These are phyloP conservation scores for Sparidentex hasta DNA, from an alignment of 2,797 vertebrate species.

Conservation along the genomic window DNA sequence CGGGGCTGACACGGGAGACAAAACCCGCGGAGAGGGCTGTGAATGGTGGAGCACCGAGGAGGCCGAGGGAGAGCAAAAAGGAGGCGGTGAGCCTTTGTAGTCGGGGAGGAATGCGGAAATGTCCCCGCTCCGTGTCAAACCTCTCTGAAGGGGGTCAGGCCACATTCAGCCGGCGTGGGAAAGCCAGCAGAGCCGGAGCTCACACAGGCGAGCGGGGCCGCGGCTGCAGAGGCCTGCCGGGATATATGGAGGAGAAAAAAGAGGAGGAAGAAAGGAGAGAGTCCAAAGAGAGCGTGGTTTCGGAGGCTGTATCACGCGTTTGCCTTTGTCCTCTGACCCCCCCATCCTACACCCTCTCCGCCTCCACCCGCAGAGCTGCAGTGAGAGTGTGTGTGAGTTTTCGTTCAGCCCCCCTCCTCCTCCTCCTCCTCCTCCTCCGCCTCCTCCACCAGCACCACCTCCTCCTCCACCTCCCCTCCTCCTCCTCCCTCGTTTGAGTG, in stretches of 20 bases:
- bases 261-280: conserved; percentile 64
- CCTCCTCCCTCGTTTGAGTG: conserved; percentile 61
- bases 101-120: conserved; percentile 99
- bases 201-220: conserved; percentile 79
- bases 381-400: conserved; percentile 64
- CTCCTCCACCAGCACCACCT: conserved; percentile 37
- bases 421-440: conserved; percentile 34
- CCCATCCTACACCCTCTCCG: conserved; percentile 8
- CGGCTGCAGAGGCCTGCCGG: conserved; percentile 71
- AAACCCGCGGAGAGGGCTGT: conserved; percentile 86
- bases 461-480: conserved; percentile 39
- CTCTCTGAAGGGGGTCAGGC: conserved; percentile 98
- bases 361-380: conserved; percentile 59
- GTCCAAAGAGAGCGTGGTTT: conserved; percentile 75
- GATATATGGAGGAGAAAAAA: conserved; percentile 67
- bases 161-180: conserved; percentile 99
- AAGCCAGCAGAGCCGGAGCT: conserved; percentile 88
- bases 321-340: conserved; percentile 77
- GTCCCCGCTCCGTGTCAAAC: conserved; percentile 98
- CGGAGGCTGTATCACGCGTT: conserved; percentile 76
- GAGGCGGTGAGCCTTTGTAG: conserved; percentile 97
- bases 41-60: conserved; percentile 90
- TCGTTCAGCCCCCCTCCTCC: conserved; percentile 47
- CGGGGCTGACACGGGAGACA: conserved; percentile 88
- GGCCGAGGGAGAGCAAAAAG: conserved; percentile 90